Base-by-base conservation (phyloP, 2,797 vertebrate species). In the Periophthalmus magnuspinnatus region DNA sequence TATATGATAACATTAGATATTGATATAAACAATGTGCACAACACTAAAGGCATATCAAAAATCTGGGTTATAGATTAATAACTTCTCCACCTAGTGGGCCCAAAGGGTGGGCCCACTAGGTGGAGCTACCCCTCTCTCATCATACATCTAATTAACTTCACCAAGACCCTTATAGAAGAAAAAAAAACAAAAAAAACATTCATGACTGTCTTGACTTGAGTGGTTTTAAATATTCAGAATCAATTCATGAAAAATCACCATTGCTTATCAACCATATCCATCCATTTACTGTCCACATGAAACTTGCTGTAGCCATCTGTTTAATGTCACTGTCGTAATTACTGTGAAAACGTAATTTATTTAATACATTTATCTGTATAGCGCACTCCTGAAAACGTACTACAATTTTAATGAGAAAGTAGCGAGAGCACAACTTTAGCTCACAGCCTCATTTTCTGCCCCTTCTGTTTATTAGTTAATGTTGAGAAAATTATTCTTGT, bases 41-140 rank as follows among this genome's bases (percentile, higher is more conserved):
- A 45, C 3, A 45, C 3, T 45, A 45, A 45, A 14, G 41, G 13
- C 41, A 45, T 45, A 14, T 45, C 13, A 45, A 45, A 45, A 45
- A 14, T 45, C 38, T 13, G 11, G 38, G 13, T 13, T 5, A 45
- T 45, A 4, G 41, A 8, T 45, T 41, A 5, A 14, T 45, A 45
- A 45, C 41, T 45, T 45, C 41, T n/a, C n/a, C n/a, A n/a, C n/a
- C n/a, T n/a, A n/a, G n/a, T 45, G 41, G n/a, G n/a, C 9, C 21
- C 28, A 14, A 41, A 11, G 7, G 45, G n/a, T 57, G 28, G 32
- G 59, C 38, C 81, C 86, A 86, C 79, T 69, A 84, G 84, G 79
- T 81, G 84, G 83, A 38, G 77, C 80, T 81, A 71, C 80, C 36
- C 61, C 47, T 71, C 71, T 72, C 68, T 57, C 0, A 0, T 54